Conservation (phyloP, 2,113 vertebrate genomes). For the Prochilodus magdalenae region DNA sequence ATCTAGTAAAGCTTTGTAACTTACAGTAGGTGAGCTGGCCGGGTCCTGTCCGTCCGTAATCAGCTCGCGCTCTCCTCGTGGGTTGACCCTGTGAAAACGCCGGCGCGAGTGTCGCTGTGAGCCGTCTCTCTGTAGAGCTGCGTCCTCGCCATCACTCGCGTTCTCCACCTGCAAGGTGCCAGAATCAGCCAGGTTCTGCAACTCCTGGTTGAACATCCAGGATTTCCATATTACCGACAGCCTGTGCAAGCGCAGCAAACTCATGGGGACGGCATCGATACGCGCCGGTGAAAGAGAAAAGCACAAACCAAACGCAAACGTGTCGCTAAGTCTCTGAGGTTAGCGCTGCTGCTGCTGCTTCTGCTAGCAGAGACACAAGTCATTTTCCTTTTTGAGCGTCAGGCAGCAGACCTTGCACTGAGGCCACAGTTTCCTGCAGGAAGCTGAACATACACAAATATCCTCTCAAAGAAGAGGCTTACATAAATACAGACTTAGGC, state of each 20-base stretch:
- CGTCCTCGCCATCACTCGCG: constrained; percentile 86
- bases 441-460: constrained; percentile 76
- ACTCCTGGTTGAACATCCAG: constrained; percentile 90
- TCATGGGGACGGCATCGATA: constrained; percentile 76
- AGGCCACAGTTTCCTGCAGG: constrained; percentile 84
- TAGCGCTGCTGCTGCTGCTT: background rate
- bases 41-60: constrained; percentile 87
- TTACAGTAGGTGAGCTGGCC: constrained; percentile 79
- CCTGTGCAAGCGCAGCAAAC: constrained; percentile 79
- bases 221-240: constrained; percentile 85
- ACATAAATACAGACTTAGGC: constrained; percentile 62
- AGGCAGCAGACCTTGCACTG: constrained; percentile 50
- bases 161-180: constrained; percentile 94
- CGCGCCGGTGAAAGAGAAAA: constrained; percentile 63
- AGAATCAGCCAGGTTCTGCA: constrained; percentile 65
- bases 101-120: constrained; percentile 84
- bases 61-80: constrained; percentile 86
- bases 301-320: constrained; percentile 40
- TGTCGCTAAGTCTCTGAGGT: constrained; percentile 57
- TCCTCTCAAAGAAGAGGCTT: constrained; percentile 59
- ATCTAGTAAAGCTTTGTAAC: constrained; percentile 11
- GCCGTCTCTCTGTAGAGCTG: constrained; percentile 83
- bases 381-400: constrained; percentile 8
- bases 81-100: constrained; percentile 88
- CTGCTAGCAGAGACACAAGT: background rate